Evolutionary conservation across 2,797 vertebrate species (phyloP).

Genomic region (Passerculus sandwichensis): DNA sequence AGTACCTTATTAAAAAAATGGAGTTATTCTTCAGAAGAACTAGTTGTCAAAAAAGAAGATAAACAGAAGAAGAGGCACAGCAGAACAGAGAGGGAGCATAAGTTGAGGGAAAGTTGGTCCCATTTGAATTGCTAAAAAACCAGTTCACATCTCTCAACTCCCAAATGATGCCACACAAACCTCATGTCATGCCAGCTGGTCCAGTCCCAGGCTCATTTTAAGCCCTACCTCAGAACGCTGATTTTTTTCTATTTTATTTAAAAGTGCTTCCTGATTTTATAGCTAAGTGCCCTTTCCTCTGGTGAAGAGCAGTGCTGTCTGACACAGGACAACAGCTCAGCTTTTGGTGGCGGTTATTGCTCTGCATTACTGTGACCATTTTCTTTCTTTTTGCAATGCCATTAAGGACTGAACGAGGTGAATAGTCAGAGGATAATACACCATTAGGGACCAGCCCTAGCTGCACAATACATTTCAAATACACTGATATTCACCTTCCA

Average conservation of each 20-base stretch:
- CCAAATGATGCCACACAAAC: neutral
- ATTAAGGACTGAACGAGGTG: neutral
- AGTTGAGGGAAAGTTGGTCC: neutral
- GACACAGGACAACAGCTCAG: neutral
- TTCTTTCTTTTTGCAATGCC: neutral
- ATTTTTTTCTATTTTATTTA: neutral
- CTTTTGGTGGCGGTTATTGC: neutral
- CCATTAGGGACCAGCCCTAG: neutral
- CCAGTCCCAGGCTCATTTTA: neutral
- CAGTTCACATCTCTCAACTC: neutral
- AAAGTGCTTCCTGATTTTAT: neutral
- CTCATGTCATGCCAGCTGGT: neutral
- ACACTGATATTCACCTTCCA: neutral
- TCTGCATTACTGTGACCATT: neutral
- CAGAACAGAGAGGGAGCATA: neutral
- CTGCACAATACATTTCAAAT: neutral
- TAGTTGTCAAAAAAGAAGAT: neutral
- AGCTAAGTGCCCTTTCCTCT: neutral
- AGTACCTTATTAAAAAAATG: neutral
- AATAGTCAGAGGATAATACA: neutral
- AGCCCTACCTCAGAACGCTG: neutral
- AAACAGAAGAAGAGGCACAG: neutral
- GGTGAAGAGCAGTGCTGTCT: neutral
- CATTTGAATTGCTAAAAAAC: neutral
- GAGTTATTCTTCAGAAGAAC: neutral